Conservation (phyloP, 2,888 invertebrate genomes). For the Archaeoteleia sp. region DNA sequence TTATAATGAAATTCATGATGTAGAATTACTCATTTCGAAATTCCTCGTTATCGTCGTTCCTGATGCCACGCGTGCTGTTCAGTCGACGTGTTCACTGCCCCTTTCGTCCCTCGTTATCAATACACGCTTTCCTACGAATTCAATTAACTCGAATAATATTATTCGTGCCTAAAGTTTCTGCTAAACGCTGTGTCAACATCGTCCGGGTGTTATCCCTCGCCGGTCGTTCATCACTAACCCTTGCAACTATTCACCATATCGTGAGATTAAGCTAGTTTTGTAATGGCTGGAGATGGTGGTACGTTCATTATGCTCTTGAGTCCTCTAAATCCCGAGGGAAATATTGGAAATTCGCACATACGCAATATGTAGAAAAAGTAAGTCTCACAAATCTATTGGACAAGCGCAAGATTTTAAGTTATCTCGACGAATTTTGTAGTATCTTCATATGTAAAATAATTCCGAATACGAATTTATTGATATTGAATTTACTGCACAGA, state of each 20-base stretch:
- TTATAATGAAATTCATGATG: constrained; percentile 23
- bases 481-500: too few species aligned
- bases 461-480: too few species aligned
- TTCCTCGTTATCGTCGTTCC: constrained; percentile 22
- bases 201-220: constrained; percentile 42
- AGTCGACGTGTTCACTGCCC: constrained; percentile 21
- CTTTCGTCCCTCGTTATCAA: constrained; percentile 49
- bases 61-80: constrained; percentile 33
- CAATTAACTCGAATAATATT: constrained; percentile 65
- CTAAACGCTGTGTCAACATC: constrained; percentile 60
- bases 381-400: too few species aligned
- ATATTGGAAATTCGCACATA: constrained; percentile 30
- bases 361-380: constrained; percentile 18
- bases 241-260: constrained; percentile 42
- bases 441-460: too few species aligned
- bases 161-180: constrained; percentile 62
- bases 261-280: constrained; percentile 49
- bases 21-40: not conserved
- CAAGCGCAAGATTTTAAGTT: too few species aligned
- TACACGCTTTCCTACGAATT: constrained; percentile 58
- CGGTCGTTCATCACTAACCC: constrained; percentile 45
- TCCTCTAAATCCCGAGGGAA: constrained; percentile 18
- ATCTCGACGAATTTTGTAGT: too few species aligned
- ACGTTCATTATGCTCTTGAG: constrained; percentile 26
- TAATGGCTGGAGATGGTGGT: constrained; percentile 33